These are phyloP conservation scores for Martes martes DNA, from an alignment of 2,113 vertebrate genomes.

Conservation along the genomic window DNA sequence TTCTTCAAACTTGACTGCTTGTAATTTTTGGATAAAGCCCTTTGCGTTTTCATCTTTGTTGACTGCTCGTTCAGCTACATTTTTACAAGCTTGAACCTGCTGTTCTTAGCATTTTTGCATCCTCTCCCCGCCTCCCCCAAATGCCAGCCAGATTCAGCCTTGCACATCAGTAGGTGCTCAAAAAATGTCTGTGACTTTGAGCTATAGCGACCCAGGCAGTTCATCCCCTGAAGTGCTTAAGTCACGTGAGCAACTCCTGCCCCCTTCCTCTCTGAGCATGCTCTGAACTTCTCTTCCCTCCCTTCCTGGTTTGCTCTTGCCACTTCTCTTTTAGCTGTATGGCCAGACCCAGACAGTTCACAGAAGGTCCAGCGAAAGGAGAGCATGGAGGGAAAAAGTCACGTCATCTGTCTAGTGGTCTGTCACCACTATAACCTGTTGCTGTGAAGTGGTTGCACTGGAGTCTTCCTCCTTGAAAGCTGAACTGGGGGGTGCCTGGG, in stretches of 20 bases:
- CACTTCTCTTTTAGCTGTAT: constrained; percentile 67
- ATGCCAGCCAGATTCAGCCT: not conserved
- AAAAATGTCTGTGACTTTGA: not conserved
- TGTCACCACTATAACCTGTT: not conserved
- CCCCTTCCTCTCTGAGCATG: not conserved
- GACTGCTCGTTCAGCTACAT: not conserved
- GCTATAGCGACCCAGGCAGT: not conserved
- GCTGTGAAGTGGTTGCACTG: not conserved
- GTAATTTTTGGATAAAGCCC: constrained; percentile 12
- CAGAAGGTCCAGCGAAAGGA: constrained; percentile 10
- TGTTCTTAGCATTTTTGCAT: not conserved
- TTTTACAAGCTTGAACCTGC: not conserved
- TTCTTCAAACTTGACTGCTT: constrained; percentile 29
- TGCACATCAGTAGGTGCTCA: not conserved
- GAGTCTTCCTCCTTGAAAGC: not conserved
- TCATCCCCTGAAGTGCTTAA: not conserved
- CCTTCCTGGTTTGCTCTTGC: constrained; percentile 44
- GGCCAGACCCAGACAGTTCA: constrained; percentile 46
- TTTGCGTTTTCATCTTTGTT: not conserved
- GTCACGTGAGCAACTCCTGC: not conserved
- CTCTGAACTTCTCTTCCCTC: not conserved
- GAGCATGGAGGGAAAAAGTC: not conserved
- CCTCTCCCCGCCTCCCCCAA: not conserved
- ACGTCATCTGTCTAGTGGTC: not conserved
- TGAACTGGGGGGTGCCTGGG: not conserved